phyloP scores from a whole-genome alignment of 30 jellyfish, hydroid and myxozoan species.

The Hydractinia echinata region DNA sequence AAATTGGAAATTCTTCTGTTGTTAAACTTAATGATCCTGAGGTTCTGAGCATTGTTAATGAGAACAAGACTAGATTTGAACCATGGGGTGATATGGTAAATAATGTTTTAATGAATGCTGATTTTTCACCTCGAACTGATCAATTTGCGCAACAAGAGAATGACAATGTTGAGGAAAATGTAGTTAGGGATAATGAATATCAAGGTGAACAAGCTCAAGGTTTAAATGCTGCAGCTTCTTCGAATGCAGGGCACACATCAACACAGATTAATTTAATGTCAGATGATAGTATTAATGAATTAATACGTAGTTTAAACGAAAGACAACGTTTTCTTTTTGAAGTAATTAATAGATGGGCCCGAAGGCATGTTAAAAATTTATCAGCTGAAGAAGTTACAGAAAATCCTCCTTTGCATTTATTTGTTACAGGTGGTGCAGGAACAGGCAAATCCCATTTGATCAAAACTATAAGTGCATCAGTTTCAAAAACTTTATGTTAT shows the following conservation, averaged over 20 bases:
- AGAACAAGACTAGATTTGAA: neutral
- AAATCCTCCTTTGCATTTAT: constrained; percentile 28
- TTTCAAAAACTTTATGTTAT: constrained; percentile 18
- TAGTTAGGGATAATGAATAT: neutral
- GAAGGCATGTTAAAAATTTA: neutral
- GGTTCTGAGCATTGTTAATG: neutral
- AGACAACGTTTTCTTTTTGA: neutral
- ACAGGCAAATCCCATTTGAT: constrained; percentile 13
- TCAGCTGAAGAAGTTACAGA: constrained; percentile 1
- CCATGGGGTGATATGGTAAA: constrained; percentile 14
- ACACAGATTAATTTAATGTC: neutral
- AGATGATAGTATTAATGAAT: neutral
- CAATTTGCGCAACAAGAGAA: neutral
- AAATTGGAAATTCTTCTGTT: no score
- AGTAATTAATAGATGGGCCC: neutral
- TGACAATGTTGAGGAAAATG: neutral
- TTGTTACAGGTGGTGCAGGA: constrained; percentile 37
- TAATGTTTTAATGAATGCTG: constrained; percentile 2
- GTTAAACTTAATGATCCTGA: no score
- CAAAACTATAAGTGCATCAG: constrained; percentile 31
- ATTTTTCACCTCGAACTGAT: constrained; percentile 5
- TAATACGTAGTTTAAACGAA: neutral
- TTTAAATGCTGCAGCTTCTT: neutral
- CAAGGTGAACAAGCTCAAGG: neutral
- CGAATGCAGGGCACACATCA: neutral